These are phyloP conservation scores for Gerris buenoi DNA, from an alignment of 1,140 invertebrate genomes.

Conservation along the genomic window DNA sequence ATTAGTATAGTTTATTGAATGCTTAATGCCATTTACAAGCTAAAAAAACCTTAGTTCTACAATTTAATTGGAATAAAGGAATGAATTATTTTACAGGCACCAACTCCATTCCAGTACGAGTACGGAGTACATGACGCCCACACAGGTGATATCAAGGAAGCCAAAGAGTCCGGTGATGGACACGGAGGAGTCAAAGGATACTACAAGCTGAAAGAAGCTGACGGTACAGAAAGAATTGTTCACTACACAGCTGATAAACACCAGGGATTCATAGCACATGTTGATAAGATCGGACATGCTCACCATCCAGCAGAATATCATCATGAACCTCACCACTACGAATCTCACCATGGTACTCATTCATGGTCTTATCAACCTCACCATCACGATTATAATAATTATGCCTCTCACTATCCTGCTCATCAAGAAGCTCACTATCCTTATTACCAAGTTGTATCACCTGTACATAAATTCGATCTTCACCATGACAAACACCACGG, in stretches of 20 bases:
- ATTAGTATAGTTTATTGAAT: too few species aligned
- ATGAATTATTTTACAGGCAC: too few species aligned
- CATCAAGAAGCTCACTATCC: too few species aligned
- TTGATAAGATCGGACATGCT: background rate
- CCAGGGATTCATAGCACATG: background rate
- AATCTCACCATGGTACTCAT: background rate
- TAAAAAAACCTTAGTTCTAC: too few species aligned
- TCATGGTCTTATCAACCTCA: background rate
- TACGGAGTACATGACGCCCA: constrained; percentile 35
- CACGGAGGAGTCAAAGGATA: constrained; percentile 34
- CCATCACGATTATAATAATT: too few species aligned
- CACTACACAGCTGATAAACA: constrained; percentile 32
- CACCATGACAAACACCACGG: too few species aligned
- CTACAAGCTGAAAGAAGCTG: constrained; percentile 35
- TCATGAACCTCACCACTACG: background rate
- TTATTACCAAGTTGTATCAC: too few species aligned
- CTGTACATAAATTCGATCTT: too few species aligned
- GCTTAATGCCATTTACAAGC: too few species aligned
- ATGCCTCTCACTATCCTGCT: too few species aligned
- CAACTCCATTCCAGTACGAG: too few species aligned
- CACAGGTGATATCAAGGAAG: constrained; percentile 43
- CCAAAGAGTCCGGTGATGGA: constrained; percentile 32
- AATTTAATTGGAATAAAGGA: too few species aligned
- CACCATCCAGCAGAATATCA: background rate
- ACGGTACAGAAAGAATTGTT: constrained; percentile 33